These are phyloP conservation scores for Turnix velox DNA, from an alignment of 2,113 vertebrate genomes.

Conservation along the genomic window DNA sequence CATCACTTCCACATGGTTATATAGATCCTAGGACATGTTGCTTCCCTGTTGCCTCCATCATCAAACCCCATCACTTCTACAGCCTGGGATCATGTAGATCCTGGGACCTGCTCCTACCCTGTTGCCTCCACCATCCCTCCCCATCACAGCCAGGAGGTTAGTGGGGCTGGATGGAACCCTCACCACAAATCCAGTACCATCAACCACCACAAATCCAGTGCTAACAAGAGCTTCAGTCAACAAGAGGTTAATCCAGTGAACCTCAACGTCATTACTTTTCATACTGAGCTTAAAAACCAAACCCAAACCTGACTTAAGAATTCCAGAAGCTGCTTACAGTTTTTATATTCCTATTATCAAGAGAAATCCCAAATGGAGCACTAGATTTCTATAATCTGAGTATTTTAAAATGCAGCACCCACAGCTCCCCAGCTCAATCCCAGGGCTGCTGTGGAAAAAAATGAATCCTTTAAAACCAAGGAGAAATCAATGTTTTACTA, in stretches of 20 bases:
- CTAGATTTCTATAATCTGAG: accelerated
- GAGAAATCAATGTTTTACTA: not conserved
- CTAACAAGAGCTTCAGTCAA: not conserved
- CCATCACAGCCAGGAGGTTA: too few species aligned
- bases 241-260: not conserved
- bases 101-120: accelerated
- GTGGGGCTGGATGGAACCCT: too few species aligned
- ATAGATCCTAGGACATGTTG: too few species aligned
- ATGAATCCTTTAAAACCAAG: not conserved
- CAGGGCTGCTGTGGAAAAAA: not conserved
- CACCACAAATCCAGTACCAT: too few species aligned
- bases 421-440: not conserved
- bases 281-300: not conserved
- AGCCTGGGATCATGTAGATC: too few species aligned
- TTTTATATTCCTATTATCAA: accelerated
- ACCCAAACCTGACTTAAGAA: too few species aligned
- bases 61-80: not conserved
- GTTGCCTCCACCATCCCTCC: not conserved
- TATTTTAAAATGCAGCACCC: not conserved
- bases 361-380: not conserved
- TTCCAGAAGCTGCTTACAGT: too few species aligned
- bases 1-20: too few species aligned
- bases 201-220: not conserved
- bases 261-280: not conserved
- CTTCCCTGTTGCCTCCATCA: not conserved